A percentile compares a stretch with the other conserved stretches of the same genome.
phyloP scores from a whole-genome alignment of 2,113 vertebrate genomes.

The Struthio camelus region DNA sequence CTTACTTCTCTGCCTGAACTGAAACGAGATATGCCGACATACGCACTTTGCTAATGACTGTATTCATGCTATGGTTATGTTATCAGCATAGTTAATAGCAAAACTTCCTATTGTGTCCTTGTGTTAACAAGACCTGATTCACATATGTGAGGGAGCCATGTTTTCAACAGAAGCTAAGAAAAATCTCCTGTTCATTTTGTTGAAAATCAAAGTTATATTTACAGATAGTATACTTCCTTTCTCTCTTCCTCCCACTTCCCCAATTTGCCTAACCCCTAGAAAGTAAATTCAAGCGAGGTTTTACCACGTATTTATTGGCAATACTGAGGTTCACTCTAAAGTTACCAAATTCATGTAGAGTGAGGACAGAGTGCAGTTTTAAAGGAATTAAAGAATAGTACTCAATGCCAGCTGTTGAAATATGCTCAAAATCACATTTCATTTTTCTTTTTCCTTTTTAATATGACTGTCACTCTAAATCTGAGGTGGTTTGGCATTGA shows the following conservation, averaged over 20 bases:
- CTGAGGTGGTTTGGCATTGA: background rate
- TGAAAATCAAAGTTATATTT: background rate
- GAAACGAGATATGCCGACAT: background rate
- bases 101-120: background rate
- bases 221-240: background rate
- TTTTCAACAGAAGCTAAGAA: background rate
- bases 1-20: background rate
- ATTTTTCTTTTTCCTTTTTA: background rate
- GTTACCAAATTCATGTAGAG: background rate
- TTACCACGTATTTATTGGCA: background rate
- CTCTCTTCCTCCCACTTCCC: background rate
- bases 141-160: background rate
- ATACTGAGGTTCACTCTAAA: background rate
- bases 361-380: background rate
- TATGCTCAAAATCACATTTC: background rate
- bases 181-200: background rate
- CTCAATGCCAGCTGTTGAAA: background rate
- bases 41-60: background rate
- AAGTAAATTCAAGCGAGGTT: background rate
- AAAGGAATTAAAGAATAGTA: background rate
- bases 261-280: background rate
- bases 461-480: background rate
- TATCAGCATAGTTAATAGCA: background rate
- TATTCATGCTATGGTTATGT: background rate
- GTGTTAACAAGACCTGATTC: background rate